Percentiles rank a stretch among this genome's conserved stretches.
These are phyloP conservation scores for Eclectus roratus DNA, from an alignment of 2,113 vertebrate species.

Conservation along the genomic window DNA sequence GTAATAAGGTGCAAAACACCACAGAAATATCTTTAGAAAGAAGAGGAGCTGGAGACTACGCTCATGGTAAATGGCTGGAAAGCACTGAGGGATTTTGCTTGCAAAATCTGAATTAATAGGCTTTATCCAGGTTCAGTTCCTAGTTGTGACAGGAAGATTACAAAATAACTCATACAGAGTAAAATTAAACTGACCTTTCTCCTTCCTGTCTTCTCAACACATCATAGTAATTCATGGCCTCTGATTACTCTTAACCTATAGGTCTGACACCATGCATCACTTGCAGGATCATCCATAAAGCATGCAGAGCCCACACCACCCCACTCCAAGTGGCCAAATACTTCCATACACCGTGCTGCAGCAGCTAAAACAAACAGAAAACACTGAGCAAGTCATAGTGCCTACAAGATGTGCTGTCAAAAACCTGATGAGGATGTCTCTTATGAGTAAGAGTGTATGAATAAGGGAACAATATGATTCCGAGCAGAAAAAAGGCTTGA, in stretches of 20 bases:
- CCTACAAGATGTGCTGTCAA: neutral
- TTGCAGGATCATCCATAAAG: fast-evolving
- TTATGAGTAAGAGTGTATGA: fast-evolving
- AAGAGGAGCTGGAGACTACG: neutral
- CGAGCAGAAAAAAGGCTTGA: neutral
- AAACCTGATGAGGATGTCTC: neutral
- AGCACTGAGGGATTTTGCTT: neutral
- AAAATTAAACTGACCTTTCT: neutral
- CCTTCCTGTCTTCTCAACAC: neutral
- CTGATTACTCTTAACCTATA: neutral
- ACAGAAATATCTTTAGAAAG: neutral
- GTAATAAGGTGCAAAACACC: neutral
- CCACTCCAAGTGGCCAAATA: fast-evolving
- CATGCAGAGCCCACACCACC: fast-evolving
- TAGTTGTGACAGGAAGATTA: neutral
- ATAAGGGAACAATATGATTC: neutral
- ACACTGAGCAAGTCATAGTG: fast-evolving
- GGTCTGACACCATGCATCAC: neutral
- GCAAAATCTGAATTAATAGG: neutral
- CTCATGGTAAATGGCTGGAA: neutral
- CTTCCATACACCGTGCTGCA: fast-evolving
- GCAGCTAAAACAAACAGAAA: neutral
- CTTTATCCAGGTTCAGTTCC: neutral
- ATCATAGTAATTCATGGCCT: fast-evolving
- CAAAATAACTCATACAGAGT: neutral